Evolutionary conservation across 1,140 invertebrate species (phyloP).

Genomic region (Cephus cinctus): DNA sequence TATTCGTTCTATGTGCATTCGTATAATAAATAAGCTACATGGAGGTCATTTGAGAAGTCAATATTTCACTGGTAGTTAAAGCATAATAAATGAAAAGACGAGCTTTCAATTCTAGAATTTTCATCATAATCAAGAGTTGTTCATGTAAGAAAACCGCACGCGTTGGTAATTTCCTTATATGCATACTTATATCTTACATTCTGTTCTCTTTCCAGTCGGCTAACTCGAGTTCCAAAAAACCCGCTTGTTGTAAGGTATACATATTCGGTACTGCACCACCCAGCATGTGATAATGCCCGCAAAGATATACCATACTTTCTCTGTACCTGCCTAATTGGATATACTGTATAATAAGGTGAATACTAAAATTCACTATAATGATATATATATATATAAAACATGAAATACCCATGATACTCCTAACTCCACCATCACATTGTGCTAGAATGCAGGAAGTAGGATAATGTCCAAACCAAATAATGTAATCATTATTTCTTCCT

Average conservation of each 20-base stretch:
- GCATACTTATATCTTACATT: constrained; percentile 63
- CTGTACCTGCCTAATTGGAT: constrained; percentile 54
- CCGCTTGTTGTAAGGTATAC: constrained; percentile 82
- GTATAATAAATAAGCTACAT: too few species aligned
- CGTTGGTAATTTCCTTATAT: too few species aligned
- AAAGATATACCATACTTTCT: constrained; percentile 75
- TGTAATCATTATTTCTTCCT: constrained; percentile 58
- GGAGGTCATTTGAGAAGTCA: too few species aligned
- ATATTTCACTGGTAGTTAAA: too few species aligned
- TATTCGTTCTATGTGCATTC: too few species aligned
- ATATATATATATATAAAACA: constrained; percentile 7
- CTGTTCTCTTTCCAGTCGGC: constrained; percentile 93
- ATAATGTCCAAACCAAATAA: constrained; percentile 91
- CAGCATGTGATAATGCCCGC: constrained; percentile 88
- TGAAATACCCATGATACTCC: constrained; percentile 58
- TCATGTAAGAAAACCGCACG: too few species aligned
- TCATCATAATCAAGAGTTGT: too few species aligned
- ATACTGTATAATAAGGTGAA: too few species aligned
- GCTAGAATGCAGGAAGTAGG: constrained; percentile 85
- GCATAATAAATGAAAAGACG: too few species aligned
- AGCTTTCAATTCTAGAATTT: too few species aligned
- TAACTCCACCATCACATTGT: constrained; percentile 59
- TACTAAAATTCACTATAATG: constrained; percentile 6
- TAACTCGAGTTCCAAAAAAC: constrained; percentile 87
- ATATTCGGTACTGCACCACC: constrained; percentile 77